Conservation (phyloP, 2,113 vertebrate species). For the crab-eating macaque (Macaca fascicularis) region DNA sequence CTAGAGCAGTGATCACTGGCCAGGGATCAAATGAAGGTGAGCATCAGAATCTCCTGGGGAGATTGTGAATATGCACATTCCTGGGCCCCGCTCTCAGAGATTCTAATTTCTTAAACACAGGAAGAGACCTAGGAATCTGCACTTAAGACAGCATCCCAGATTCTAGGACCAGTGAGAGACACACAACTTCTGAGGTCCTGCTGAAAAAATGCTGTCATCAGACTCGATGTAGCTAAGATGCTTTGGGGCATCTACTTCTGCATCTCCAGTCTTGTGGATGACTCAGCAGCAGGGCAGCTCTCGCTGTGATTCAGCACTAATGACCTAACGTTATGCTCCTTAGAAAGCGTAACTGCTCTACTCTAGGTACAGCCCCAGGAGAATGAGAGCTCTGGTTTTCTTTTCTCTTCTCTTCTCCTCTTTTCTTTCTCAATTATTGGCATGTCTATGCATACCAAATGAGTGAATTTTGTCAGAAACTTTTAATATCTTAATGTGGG, state of each 20-base stretch:
- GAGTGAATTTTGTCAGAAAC: slow-evolving; percentile 22
- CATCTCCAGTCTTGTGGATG: not conserved
- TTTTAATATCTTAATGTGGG: not conserved
- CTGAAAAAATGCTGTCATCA: not conserved
- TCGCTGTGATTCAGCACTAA: not conserved
- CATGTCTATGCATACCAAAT: not conserved
- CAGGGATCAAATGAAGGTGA: not conserved
- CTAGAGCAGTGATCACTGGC: not conserved
- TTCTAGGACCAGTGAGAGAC: not conserved
- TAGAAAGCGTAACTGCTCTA: not conserved
- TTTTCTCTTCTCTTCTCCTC: not conserved
- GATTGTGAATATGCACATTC: not conserved
- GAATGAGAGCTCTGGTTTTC: not conserved
- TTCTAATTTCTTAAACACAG: not conserved
- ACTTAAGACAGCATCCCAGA: not conserved
- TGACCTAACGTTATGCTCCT: not conserved
- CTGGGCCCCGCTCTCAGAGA: not conserved
- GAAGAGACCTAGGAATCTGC: not conserved
- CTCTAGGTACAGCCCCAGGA: not conserved
- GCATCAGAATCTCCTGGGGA: not conserved
- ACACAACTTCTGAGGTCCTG: not conserved
- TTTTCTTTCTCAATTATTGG: not conserved
- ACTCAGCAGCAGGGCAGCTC: not conserved
- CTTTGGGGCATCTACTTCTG: not conserved
- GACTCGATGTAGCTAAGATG: not conserved